These are phyloP conservation scores for Bruchidius siliquastri DNA, from an alignment of 2,888 invertebrate genomes.

Conservation along the genomic window DNA sequence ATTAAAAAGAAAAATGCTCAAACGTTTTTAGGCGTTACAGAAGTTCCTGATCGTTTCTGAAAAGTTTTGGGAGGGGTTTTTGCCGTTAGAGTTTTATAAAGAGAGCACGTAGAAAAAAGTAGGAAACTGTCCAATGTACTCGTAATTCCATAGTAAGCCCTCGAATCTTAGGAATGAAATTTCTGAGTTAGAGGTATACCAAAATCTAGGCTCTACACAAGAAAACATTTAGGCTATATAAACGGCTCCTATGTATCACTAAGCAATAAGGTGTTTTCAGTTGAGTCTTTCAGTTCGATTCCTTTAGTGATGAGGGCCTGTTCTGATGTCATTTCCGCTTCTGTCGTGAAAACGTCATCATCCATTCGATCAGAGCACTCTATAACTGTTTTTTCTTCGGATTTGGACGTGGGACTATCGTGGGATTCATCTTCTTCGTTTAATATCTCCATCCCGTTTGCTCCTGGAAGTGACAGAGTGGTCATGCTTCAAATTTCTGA, in stretches of 20 bases:
- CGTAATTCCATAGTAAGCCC: not conserved
- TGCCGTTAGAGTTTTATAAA: too few relatives aligned
- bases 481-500: too few relatives aligned
- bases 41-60: too few relatives aligned
- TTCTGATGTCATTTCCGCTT: constrained; percentile 32
- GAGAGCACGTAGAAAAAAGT: too few relatives aligned
- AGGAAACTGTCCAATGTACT: not conserved
- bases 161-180: not conserved
- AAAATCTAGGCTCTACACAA: not conserved
- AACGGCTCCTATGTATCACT: constrained; percentile 14
- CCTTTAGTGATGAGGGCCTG: constrained; percentile 35
- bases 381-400: constrained; percentile 44
- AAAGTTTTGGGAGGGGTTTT: too few relatives aligned
- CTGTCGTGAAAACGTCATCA: constrained; percentile 38
- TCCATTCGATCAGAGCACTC: constrained; percentile 37
- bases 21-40: too few relatives aligned
- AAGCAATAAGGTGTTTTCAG: constrained; percentile 39
- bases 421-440: constrained; percentile 47
- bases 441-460: constrained; percentile 43
- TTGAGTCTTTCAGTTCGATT: constrained; percentile 37
- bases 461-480: constrained; percentile 6
- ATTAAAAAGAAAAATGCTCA: too few relatives aligned
- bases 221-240: not conserved
- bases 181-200: not conserved
- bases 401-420: constrained; percentile 43